Evolutionary conservation across 2,888 invertebrate species (phyloP).

Genomic region (Brenthis ino): DNA sequence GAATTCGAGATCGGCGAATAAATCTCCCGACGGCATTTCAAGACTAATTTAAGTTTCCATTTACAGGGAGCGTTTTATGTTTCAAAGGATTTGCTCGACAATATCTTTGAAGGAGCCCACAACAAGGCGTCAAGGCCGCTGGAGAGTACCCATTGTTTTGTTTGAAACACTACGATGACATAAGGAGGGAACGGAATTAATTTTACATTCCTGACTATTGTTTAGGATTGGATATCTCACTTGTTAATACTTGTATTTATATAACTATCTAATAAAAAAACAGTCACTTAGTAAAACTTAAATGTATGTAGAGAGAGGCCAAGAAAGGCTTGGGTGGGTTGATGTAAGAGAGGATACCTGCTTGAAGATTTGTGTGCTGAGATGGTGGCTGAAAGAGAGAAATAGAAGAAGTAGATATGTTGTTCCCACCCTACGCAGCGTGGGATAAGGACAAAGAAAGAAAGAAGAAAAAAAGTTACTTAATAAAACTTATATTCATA

Average conservation of each 20-base stretch:
- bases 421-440: too few relatives aligned
- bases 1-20: conserved; percentile 47
- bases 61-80: conserved; percentile 55
- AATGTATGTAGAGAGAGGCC: too few relatives aligned
- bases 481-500: too few relatives aligned
- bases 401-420: too few relatives aligned
- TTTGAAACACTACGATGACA: conserved; percentile 43
- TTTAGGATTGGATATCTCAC: conserved; percentile 21
- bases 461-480: too few relatives aligned
- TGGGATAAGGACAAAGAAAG: too few relatives aligned
- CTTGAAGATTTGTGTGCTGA: too few relatives aligned
- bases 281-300: too few relatives aligned
- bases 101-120: conserved; percentile 52
- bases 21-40: conserved; percentile 49
- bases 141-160: conserved; percentile 22
- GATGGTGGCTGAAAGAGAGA: too few relatives aligned
- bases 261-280: too few relatives aligned
- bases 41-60: conserved; percentile 70
- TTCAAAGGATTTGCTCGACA: conserved; percentile 65
- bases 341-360: too few relatives aligned
- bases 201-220: conserved; percentile 27
- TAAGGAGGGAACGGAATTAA: conserved; percentile 27
- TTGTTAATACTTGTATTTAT: conserved; percentile 4
- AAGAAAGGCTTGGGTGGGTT: too few relatives aligned
- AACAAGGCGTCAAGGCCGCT: conserved; percentile 42